Evolutionary conservation across 1,140 invertebrate species (phyloP), one percentile per base, ranked within the genome.

Genomic region (Trinorchestia longiramus): DNA sequence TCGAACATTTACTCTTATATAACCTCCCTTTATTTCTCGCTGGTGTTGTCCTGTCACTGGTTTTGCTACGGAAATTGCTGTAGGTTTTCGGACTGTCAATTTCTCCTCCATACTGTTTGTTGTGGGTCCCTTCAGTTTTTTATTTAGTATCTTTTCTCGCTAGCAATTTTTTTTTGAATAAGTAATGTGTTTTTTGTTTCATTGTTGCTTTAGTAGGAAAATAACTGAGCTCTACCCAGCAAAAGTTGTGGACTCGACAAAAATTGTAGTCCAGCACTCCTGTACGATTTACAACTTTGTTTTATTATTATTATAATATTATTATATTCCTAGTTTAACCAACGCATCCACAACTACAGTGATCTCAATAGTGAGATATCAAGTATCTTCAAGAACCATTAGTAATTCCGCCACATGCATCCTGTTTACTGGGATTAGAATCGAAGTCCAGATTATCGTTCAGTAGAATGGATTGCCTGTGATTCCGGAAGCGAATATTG

Each of bases 401-500:
- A 42, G 4, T 90, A 19, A 90, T 42, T 90, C 36, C 41, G 15
- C 62, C 88, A 19, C 43, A 42, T 90, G 41, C 88, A 6, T 42
- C 88, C 41, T 90, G 36, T 42, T 90, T 41, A 28, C 88, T 43
- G 43, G 88, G 28, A 90, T 90, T 90, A 43, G 41, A 90, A 90
- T 4, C 36, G 42, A 43, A 41, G 15, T 90, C 88, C 41, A 41
- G 41, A 90, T 90, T 90, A 43, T 90, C 88, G 43, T 90, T 90
- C 4, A 43, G 43, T 43, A 41, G 88, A 90, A 90, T 90, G 88
- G 88, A 90, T 90, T 90, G 41, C 36, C 41, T 42, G 88, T 42
- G 88, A 90, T n/a, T 41, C 15, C 88, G 41, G 88, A 90, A 41
- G 88, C 88, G 88, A 90, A 90, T 90, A 43, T 90, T 17, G 88